These are phyloP conservation scores for Falco punctatus DNA, from an alignment of 2,113 vertebrate species.

Conservation along the genomic window DNA sequence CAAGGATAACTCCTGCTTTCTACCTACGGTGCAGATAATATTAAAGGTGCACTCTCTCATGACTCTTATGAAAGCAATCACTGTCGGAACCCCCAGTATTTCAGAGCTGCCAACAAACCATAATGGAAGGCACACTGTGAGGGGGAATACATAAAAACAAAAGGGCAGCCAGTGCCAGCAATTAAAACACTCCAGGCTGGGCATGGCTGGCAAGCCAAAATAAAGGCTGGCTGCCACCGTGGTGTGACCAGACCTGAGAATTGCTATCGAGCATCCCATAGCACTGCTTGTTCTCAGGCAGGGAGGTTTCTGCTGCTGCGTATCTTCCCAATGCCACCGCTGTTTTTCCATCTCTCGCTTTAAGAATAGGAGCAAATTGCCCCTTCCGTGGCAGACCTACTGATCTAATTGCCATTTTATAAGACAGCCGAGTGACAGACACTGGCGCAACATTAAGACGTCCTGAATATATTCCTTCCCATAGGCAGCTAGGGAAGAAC, in stretches of 20 bases:
- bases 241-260: conserved; percentile 24
- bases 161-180: conserved; percentile 40
- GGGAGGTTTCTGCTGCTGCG: not conserved
- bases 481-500: not conserved
- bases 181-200: conserved; percentile 45
- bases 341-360: not conserved
- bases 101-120: conserved; percentile 11
- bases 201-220: conserved; percentile 42
- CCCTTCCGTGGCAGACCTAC: not conserved
- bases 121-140: conserved; percentile 56
- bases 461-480: not conserved
- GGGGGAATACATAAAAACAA: conserved; percentile 30
- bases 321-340: not conserved
- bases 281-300: not conserved
- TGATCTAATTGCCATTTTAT: conserved; percentile 10
- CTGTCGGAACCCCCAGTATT: not conserved
- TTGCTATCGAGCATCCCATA: not conserved
- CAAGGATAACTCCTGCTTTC: conserved; percentile 53
- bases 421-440: not conserved
- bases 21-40: conserved; percentile 48
- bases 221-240: not conserved
- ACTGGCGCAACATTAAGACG: not conserved
- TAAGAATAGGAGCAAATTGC: not conserved
- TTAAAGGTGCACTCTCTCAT: conserved; percentile 61
- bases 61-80: conserved; percentile 42